These are phyloP conservation scores for Octomys mimax DNA, from an alignment of 2,797 vertebrate genomes.

Conservation along the genomic window DNA sequence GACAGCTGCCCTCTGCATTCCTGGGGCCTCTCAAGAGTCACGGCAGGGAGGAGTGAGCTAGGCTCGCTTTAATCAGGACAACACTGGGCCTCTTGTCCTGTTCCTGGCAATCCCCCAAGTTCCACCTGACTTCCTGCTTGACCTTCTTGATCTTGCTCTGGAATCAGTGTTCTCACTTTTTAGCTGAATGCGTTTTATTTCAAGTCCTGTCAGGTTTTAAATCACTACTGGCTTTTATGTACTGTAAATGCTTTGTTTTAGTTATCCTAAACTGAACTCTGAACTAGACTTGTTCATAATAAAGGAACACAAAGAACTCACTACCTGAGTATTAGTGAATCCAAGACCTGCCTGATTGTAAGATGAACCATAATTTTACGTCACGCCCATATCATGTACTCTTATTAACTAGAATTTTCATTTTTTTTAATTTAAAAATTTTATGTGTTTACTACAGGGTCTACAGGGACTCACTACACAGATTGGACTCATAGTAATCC, in stretches of 20 bases:
- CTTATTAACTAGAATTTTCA: neutral
- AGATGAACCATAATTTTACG: neutral
- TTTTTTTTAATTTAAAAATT: too few species aligned
- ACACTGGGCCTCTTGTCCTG: too few species aligned
- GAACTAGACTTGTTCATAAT: neutral
- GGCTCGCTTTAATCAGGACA: neutral
- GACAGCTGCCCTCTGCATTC: neutral
- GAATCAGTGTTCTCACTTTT: neutral
- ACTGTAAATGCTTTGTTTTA: constrained; percentile 24
- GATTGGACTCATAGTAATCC: too few species aligned
- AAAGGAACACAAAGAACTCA: neutral
- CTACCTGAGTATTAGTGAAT: neutral
- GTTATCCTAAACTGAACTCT: neutral
- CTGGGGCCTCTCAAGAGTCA: neutral
- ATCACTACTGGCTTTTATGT: neutral
- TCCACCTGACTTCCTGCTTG: neutral
- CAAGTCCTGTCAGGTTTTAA: neutral
- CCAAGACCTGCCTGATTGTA: neutral
- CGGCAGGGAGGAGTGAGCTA: neutral
- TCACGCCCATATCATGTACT: neutral
- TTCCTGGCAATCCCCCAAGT: neutral
- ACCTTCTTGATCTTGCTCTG: neutral
- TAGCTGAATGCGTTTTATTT: neutral
- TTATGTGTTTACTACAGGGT: too few species aligned
- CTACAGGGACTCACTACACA: too few species aligned